Conservation (phyloP, 1,140 invertebrate species). For the Triops cancriformis region DNA sequence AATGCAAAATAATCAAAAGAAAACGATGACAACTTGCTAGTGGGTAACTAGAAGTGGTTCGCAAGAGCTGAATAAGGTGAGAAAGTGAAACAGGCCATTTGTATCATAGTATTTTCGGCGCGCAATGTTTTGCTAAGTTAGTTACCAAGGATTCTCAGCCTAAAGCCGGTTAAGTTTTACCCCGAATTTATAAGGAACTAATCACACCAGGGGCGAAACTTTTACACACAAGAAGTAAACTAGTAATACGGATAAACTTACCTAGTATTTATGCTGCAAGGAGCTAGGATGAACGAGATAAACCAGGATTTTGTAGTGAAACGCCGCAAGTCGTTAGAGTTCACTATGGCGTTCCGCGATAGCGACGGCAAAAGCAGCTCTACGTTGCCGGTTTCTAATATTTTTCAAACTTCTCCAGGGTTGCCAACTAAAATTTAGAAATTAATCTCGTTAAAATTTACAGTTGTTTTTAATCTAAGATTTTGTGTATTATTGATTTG, state of each 20-base stretch:
- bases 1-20: too few relatives aligned
- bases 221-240: not conserved
- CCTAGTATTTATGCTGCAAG: not conserved
- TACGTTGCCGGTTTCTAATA: not conserved
- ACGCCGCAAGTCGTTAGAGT: conserved; percentile 56
- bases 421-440: not conserved
- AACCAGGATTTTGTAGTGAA: conserved; percentile 10
- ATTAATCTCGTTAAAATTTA: too few relatives aligned
- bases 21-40: too few relatives aligned
- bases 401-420: not conserved
- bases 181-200: not conserved
- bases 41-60: too few relatives aligned
- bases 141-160: not conserved
- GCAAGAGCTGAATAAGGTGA: too few relatives aligned
- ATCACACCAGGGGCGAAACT: not conserved
- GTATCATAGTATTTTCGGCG: not conserved
- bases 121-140: not conserved
- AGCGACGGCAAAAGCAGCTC: not conserved
- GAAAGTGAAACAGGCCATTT: not conserved
- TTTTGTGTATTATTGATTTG: too few relatives aligned
- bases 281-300: not conserved
- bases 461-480: too few relatives aligned
- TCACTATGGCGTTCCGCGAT: conserved; percentile 65
- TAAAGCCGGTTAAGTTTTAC: not conserved
- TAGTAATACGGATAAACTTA: not conserved